Base-by-base conservation (phyloP, 2,113 vertebrate genomes). In the Tyrannus savana region DNA sequence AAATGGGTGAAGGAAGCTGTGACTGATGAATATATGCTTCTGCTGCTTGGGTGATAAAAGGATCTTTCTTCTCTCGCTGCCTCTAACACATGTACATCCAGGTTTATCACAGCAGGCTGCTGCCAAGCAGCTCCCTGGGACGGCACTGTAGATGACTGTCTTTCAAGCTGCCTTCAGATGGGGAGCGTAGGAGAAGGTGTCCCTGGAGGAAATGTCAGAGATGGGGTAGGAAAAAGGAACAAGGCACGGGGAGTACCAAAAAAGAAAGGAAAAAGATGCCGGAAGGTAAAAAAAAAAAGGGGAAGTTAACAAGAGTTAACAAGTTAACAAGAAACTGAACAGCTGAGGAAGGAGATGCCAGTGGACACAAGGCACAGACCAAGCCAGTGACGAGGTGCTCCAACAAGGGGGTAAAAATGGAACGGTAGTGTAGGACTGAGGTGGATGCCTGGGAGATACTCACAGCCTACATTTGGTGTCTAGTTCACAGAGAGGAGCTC, bases 111-210 rank as follows among this genome's bases (percentile, higher is more conserved):
- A 78, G 60, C 33, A 81, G 72, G 37, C 83, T 86, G 59, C 82
- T 53, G 75, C 82, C 78, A 58, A 75, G 74, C 39, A 82, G 37
- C 66, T 80, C 49, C 52, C 28, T 33, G n/a, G 50, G 49, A 46
- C 25, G 39, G 52, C 46, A 49, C 23, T 0, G 0, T 33, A 42
- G 60, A 3, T 74, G 60, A 35, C 33, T 76, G 30, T 68, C 74
- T 84, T 79, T 76, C 47, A 58, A 89, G 47, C 42, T 91, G 73
- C 44, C 12, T 85, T 84, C 53, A 33, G 28, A 53, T 56, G 31
- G 39, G 28, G 50, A 83, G 12, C 2, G 3, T 35, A 63, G 64
- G 64, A 93, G 77, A 89, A 67, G 14, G 21, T 49, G 46, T 33
- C 39, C 16, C 52, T 75, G 75, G n/a, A 85, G 28, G 52, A 89